Evolutionary conservation across 2,113 vertebrate genomes (phyloP), one percentile per base, ranked within the genome.

Genomic region (Aleadryas rufinucha): DNA sequence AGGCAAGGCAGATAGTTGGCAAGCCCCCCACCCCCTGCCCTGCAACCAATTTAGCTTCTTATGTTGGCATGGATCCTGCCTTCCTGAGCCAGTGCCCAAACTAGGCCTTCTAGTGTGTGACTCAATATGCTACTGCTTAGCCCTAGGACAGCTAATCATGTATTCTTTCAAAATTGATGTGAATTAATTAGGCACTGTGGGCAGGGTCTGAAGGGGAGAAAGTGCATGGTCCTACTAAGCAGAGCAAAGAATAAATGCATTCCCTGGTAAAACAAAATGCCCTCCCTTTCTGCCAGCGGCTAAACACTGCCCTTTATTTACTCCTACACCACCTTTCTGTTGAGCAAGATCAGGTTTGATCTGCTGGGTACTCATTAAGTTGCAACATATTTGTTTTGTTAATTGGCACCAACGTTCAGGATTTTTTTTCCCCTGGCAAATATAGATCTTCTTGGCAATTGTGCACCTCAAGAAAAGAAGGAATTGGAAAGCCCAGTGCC

Each of bases 31-130:
- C 88, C 80, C 91, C 85, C 96, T 96, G 94, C 89, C 97, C 97
- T 97, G 92, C 95, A 96, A 96, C 96, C 97, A 97, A 88, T 97
- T 97, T 97, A 97, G 85, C 77, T 96, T 97, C 82, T 78, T 94
- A 53, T 97, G 88, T 91, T 98, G 97, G 96, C 97, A 96, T 87
- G 63, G 85, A 81, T 96, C 82, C 93, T 85, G 83, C 75, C 80
- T 76, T 95, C 97, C 91, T 96, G 92, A 97, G 91, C 93, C 95
- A 96, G 86, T 93, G 94, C 91, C 94, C 95, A 93, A 95, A 89
- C 53, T 77, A 72, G 86, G 88, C 75, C 94, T 95, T 96, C 91
- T 97, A 96, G 80, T 18, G 7, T 94, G 79, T 89, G 94, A 96
- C 59, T 97, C 94, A 95, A 91, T 97, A 95, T 96, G 85, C 50